Evolutionary conservation across 2,113 vertebrate genomes (phyloP).

Genomic region (Myrmecobius fasciatus): DNA sequence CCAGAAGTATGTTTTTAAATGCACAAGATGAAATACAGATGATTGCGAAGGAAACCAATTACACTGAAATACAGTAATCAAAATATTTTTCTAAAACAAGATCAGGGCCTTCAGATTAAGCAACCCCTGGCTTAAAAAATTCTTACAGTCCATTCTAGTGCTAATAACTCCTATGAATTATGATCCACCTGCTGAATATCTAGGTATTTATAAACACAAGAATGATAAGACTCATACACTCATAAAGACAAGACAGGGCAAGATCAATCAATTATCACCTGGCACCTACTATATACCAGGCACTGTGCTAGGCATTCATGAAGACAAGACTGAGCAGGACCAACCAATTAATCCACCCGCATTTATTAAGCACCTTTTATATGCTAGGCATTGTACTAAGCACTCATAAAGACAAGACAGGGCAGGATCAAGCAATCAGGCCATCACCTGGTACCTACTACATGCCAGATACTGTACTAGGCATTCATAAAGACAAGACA

Average conservation of each 20-base stretch:
- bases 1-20: background rate
- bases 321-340: too few relatives aligned
- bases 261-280: too few relatives aligned
- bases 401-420: too few relatives aligned
- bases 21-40: background rate
- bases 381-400: too few relatives aligned
- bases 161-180: background rate
- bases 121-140: background rate
- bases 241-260: background rate
- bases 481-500: too few relatives aligned
- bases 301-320: too few relatives aligned
- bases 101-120: background rate
- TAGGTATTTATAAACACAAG: background rate
- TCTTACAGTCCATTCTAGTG: background rate
- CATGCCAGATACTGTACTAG: too few relatives aligned
- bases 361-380: too few relatives aligned
- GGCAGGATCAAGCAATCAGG: too few relatives aligned
- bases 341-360: too few relatives aligned
- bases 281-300: too few relatives aligned
- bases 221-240: background rate
- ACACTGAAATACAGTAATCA: background rate
- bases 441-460: too few relatives aligned
- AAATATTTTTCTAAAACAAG: background rate
- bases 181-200: background rate
- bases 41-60: background rate